Percentiles rank a stretch among this genome's conserved stretches.
phyloP scores from a whole-genome alignment of 2,113 vertebrate genomes.

The Gadus macrocephalus region DNA sequence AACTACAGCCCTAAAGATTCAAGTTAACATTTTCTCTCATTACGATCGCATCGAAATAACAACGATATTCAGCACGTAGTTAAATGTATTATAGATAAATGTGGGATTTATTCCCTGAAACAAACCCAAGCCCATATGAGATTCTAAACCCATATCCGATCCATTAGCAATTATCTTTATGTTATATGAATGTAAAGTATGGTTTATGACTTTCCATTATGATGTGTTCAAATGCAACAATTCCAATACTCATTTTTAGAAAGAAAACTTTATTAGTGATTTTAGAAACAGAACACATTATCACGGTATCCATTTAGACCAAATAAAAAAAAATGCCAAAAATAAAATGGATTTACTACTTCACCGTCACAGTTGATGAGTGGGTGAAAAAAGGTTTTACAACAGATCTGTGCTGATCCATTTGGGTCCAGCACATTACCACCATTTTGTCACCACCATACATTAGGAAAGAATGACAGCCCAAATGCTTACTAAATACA shows the following conservation, averaged over 20 bases:
- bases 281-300: constrained; percentile 80
- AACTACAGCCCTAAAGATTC: neutral
- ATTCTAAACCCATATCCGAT: neutral
- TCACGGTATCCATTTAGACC: constrained; percentile 73
- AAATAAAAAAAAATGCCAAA: constrained; percentile 62
- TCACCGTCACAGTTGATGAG: constrained; percentile 77
- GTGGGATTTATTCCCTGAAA: no score
- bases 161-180: neutral
- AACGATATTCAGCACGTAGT: neutral
- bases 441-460: constrained; percentile 75
- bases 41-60: neutral
- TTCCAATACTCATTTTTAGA: constrained; percentile 61
- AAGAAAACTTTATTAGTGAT: constrained; percentile 80
- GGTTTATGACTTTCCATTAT: neutral
- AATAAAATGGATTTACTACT: constrained; percentile 71
- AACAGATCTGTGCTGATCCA: constrained; percentile 66
- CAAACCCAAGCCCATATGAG: neutral
- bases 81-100: no score
- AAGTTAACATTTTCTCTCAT: neutral
- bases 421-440: constrained; percentile 60
- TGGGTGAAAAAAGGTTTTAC: constrained; percentile 70
- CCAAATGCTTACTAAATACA: constrained; percentile 77
- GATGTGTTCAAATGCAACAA: constrained; percentile 21
- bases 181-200: neutral
- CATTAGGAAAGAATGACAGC: constrained; percentile 73